A percentile compares a stretch with the other conserved stretches of the same genome.
Evolutionary conservation across 2,113 vertebrate species (phyloP).

Genomic region (Brienomyrus longianalis): DNA sequence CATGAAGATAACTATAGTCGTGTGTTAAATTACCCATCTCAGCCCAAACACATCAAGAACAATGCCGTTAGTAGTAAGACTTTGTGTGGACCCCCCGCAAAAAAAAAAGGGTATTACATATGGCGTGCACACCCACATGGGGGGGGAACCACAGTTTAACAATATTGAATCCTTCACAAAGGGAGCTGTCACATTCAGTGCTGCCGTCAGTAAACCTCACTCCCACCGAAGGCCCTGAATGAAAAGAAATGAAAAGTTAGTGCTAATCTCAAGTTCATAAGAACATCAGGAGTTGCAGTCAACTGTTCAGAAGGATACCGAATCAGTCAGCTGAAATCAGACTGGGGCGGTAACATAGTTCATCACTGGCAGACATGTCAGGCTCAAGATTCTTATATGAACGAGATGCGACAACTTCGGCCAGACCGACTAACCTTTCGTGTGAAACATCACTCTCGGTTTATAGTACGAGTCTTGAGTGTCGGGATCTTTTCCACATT

Average conservation of each 20-base stretch:
- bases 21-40: background rate
- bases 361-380: constrained; percentile 14
- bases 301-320: constrained; percentile 31
- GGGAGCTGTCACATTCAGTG: background rate
- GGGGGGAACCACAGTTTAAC: background rate
- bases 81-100: background rate
- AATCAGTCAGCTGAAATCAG: constrained; percentile 35
- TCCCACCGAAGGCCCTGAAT: background rate
- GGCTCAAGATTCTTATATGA: background rate
- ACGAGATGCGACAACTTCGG: background rate
- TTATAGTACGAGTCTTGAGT: background rate
- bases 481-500: background rate
- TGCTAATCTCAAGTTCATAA: background rate
- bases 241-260: background rate
- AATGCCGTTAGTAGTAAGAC: background rate
- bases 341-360: constrained; percentile 43
- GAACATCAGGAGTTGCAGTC: background rate
- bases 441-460: background rate
- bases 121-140: too few species aligned
- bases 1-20: too few species aligned
- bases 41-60: background rate
- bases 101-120: background rate
- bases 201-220: background rate
- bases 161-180: background rate
- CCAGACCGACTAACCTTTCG: background rate